These are phyloP conservation scores for Aphelocoma californica DNA, from an alignment of 2,797 vertebrate genomes.

Conservation along the genomic window DNA sequence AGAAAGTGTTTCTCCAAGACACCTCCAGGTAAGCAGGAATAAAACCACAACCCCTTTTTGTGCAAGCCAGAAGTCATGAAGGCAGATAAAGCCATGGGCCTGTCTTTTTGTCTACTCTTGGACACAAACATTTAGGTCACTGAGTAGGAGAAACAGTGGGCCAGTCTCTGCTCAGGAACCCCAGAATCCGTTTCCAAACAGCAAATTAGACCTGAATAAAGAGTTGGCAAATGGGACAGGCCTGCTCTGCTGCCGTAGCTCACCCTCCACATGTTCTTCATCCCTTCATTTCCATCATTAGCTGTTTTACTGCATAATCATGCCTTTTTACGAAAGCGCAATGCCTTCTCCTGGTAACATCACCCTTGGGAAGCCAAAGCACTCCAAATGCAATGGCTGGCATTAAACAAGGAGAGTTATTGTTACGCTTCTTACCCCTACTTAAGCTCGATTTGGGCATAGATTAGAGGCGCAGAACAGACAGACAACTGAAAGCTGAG, in stretches of 20 bases:
- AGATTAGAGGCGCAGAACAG: neutral
- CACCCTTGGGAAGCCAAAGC: neutral
- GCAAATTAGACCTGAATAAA: neutral
- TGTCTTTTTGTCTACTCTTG: neutral
- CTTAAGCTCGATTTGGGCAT: neutral
- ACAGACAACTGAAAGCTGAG: neutral
- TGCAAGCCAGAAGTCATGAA: neutral
- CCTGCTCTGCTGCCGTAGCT: neutral
- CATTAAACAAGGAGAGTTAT: constrained; percentile 1
- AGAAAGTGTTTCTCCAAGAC: neutral
- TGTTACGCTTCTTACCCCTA: neutral
- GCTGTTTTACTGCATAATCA: neutral
- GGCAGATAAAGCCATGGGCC: neutral
- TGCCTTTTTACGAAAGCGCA: neutral
- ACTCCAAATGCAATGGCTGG: neutral
- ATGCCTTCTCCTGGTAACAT: neutral
- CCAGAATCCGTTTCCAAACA: neutral
- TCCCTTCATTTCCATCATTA: neutral
- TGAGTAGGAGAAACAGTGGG: neutral
- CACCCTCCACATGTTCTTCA: neutral
- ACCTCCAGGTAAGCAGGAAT: neutral
- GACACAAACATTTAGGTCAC: neutral
- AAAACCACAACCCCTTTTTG: neutral
- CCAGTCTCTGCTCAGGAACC: neutral
- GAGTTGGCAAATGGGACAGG: neutral